phyloP scores from a whole-genome alignment of 2,797 vertebrate species.

The Coendou prehensilis region DNA sequence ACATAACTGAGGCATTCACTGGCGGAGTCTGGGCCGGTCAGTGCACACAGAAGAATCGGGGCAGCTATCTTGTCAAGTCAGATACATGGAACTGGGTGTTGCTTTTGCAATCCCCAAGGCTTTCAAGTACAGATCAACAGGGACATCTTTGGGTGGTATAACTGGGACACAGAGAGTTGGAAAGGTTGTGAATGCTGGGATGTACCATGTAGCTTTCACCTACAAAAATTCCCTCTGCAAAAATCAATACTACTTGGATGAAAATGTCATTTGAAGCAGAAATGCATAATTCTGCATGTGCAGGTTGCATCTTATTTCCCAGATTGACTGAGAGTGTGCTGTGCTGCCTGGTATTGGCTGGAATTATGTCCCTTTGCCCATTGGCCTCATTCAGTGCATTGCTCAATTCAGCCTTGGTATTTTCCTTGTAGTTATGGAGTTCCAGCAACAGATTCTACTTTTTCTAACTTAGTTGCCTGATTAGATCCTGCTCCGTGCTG shows the following conservation, averaged over 20 bases:
- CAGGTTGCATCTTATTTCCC: constrained; percentile 92
- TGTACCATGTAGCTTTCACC: constrained; percentile 98
- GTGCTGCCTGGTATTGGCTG: constrained; percentile 97
- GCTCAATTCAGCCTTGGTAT: constrained; percentile 91
- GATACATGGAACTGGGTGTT: constrained; percentile 98
- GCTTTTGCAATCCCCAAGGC: constrained; percentile 95
- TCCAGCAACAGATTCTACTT: constrained; percentile 97
- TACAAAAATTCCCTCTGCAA: constrained; percentile 98
- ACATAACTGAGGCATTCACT: constrained; percentile 91
- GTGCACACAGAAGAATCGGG: constrained; percentile 97
- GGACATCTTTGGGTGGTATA: constrained; percentile 96
- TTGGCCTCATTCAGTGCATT: constrained; percentile 89
- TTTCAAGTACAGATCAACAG: constrained; percentile 98
- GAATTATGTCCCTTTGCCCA: constrained; percentile 94
- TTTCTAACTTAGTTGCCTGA: constrained; percentile 97
- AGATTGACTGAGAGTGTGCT: constrained; percentile 93
- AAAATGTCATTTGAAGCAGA: constrained; percentile 98
- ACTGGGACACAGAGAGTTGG: constrained; percentile 92
- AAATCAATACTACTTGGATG: constrained; percentile 97
- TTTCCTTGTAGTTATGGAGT: constrained; percentile 97
- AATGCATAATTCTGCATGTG: constrained; percentile 95
- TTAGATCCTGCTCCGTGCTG: constrained; percentile 95
- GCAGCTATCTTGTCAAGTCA: constrained; percentile 97
- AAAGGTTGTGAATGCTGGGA: constrained; percentile 93
- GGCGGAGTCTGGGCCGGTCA: constrained; percentile 85